A percentile compares a stretch with the other conserved stretches of the same genome.
Conservation (phyloP, 2,113 vertebrate species). For the Apteryx owenii region DNA sequence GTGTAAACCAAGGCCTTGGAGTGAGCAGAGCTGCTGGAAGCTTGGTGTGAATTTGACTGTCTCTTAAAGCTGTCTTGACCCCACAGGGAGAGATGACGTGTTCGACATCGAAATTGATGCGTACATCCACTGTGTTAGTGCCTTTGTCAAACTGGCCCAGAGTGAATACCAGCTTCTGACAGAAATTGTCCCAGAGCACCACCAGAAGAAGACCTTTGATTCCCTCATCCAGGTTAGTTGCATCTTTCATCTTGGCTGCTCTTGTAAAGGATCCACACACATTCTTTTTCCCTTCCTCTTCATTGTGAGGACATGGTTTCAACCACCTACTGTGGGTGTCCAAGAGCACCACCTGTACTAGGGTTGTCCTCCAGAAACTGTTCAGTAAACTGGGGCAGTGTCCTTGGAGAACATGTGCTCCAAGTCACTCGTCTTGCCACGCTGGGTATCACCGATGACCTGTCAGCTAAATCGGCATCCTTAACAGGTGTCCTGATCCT, state of each 20-base stretch:
- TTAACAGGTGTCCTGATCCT: neutral
- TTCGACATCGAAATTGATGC: slow-evolving; percentile 95
- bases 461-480: neutral
- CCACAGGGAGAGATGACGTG: slow-evolving; percentile 92
- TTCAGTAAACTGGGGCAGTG: rapidly evolving
- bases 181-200: slow-evolving; percentile 93
- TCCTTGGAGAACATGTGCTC: neutral
- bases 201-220: slow-evolving; percentile 99
- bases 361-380: neutral
- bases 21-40: neutral
- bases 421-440: neutral
- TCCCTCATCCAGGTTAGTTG: slow-evolving; percentile 93
- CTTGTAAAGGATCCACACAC: neutral
- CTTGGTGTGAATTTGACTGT: neutral
- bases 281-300: neutral
- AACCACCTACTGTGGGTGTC: neutral
- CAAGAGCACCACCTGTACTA: neutral
- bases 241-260: neutral
- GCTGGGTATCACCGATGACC: neutral
- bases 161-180: slow-evolving; percentile 92
- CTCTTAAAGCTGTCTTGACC: neutral
- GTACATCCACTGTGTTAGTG: slow-evolving; percentile 95
- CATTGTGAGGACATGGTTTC: neutral
- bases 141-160: slow-evolving; percentile 96
- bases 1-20: neutral